Percentiles rank a stretch among this genome's conserved stretches.
phyloP scores from a whole-genome alignment of 2,888 invertebrate genomes.

The Hanleya hanleyi region DNA sequence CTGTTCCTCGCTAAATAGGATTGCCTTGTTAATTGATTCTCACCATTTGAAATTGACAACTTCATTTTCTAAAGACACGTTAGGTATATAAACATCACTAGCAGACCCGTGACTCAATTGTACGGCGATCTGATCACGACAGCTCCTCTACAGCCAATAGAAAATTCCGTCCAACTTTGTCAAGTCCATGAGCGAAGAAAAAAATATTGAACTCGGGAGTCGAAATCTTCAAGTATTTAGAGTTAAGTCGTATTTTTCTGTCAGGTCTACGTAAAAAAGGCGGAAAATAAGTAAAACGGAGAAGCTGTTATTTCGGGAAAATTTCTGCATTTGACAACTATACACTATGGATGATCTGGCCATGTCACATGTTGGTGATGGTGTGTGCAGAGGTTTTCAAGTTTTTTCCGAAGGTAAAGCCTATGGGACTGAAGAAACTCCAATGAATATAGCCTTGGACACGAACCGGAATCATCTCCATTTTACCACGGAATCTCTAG shows the following conservation, averaged over 20 bases:
- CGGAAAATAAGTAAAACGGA: background rate
- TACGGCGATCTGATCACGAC: background rate
- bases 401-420: background rate
- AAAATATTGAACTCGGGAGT: background rate
- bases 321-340: background rate
- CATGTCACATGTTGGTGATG: background rate
- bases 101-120: background rate
- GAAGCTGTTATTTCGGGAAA: no score
- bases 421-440: background rate
- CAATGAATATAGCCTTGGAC: background rate
- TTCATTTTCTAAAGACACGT: conserved; percentile 6
- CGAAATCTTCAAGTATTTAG: background rate
- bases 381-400: background rate
- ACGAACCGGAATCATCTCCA: background rate
- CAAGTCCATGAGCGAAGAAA: background rate
- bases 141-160: background rate
- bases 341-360: background rate
- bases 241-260: conserved; percentile 8
- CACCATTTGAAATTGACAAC: conserved; percentile 10
- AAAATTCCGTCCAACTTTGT: no score
- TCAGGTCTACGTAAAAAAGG: background rate
- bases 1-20: background rate
- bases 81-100: conserved; percentile 8
- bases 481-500: background rate
- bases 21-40: conserved; percentile 6